Percentiles rank a stretch among this genome's conserved stretches.
Evolutionary conservation across 2,113 vertebrate species (phyloP).

Genomic region (Seriola aureovittata): DNA sequence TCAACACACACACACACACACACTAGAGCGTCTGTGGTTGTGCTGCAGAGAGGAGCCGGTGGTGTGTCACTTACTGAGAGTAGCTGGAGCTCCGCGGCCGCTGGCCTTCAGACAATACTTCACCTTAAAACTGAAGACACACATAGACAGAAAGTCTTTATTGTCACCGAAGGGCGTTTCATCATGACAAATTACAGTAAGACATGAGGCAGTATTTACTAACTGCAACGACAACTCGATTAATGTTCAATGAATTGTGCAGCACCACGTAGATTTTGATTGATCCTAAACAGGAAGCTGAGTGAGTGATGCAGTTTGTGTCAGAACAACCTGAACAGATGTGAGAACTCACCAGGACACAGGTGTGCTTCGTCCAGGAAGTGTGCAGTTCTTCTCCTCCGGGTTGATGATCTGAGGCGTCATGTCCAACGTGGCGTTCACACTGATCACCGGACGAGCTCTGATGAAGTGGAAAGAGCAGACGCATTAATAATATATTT

Average conservation of each 20-base stretch:
- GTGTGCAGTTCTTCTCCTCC: conserved; percentile 88
- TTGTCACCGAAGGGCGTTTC: too few relatives aligned
- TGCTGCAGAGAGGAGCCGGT: too few relatives aligned
- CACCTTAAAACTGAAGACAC: conserved; percentile 89
- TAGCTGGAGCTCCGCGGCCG: conserved; percentile 86
- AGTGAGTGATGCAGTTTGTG: too few relatives aligned
- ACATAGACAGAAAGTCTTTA: neutral
- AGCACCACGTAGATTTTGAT: too few relatives aligned
- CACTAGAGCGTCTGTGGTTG: too few relatives aligned
- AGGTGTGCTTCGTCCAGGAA: conserved; percentile 74
- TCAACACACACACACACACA: neutral
- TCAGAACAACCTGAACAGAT: too few relatives aligned
- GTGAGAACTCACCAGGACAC: conserved; percentile 92
- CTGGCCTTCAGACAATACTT: conserved; percentile 94
- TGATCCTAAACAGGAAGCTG: too few relatives aligned
- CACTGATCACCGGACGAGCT: conserved; percentile 94
- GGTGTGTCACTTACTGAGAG: conserved; percentile 85
- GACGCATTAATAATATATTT: too few relatives aligned
- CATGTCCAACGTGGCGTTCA: conserved; percentile 92
- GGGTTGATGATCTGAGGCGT: conserved; percentile 95
- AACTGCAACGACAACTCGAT: too few relatives aligned
- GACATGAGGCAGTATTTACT: too few relatives aligned
- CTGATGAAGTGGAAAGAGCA: conserved; percentile 69
- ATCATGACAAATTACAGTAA: too few relatives aligned
- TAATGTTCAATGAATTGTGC: too few relatives aligned